These are phyloP conservation scores for Microtus pennsylvanicus DNA, from an alignment of 2,113 vertebrate genomes.

Conservation along the genomic window DNA sequence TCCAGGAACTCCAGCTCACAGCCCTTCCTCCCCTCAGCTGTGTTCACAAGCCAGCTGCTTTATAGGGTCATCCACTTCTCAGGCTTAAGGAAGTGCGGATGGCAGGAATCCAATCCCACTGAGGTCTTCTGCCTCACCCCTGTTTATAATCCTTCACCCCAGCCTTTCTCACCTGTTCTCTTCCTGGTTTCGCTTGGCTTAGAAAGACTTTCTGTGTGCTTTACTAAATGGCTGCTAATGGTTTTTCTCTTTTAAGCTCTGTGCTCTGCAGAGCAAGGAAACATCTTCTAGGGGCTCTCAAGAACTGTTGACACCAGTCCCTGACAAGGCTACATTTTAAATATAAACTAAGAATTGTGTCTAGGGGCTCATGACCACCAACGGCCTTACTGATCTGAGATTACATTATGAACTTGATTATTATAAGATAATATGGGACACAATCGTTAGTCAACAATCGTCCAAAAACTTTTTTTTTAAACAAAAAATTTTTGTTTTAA, in stretches of 20 bases:
- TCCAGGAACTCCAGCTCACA: background rate
- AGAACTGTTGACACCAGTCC: background rate
- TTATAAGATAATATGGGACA: background rate
- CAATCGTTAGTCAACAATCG: background rate
- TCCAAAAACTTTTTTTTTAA: background rate
- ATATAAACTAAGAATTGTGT: background rate
- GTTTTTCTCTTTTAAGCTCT: background rate
- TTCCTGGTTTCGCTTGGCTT: background rate
- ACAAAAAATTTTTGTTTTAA: background rate
- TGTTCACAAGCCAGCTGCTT: background rate
- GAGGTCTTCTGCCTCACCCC: background rate
- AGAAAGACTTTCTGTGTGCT: background rate
- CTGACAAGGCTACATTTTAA: background rate
- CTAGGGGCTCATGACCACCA: background rate
- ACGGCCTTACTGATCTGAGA: background rate
- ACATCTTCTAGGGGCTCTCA: background rate
- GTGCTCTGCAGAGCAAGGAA: background rate
- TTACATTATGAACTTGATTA: background rate
- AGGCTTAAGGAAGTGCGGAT: background rate
- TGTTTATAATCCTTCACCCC: background rate
- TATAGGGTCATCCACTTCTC: background rate
- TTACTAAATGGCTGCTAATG: background rate
- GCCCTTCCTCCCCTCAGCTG: background rate
- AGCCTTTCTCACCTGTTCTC: background rate
- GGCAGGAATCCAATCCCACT: background rate